Evolutionary conservation across 2,113 vertebrate genomes (phyloP).

Genomic region (Opisthocomus hoazin): DNA sequence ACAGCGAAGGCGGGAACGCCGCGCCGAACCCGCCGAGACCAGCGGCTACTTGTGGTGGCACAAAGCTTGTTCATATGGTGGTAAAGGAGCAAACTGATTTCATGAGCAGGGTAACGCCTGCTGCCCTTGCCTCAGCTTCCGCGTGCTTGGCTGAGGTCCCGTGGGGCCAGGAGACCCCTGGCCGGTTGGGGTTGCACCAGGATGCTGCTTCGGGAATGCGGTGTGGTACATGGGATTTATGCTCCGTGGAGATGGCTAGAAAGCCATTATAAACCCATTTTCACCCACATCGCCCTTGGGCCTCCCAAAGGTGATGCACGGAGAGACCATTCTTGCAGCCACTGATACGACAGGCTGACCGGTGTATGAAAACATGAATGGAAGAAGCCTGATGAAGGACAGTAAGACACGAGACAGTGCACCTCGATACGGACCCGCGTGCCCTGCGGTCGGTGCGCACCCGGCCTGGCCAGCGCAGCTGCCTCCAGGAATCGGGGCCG

Average conservation of each 20-base stretch:
- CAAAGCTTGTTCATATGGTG: not conserved
- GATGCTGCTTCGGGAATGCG: not conserved
- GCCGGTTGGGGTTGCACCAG: not conserved
- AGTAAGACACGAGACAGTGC: too few relatives aligned
- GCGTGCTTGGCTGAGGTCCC: not conserved
- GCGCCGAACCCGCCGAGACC: not conserved
- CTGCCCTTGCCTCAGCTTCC: not conserved
- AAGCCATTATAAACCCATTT: not conserved
- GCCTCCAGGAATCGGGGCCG: not conserved
- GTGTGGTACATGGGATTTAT: not conserved
- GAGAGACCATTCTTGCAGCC: not conserved
- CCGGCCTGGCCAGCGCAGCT: not conserved
- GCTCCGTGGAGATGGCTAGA: not conserved
- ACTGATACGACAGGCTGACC: not conserved
- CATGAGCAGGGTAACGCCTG: not conserved
- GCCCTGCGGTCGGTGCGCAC: not conserved
- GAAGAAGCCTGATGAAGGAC: not conserved
- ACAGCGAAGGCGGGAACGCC: not conserved
- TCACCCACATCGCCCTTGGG: not conserved
- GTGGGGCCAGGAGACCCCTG: not conserved
- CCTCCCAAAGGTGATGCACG: not conserved
- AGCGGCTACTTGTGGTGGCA: not conserved
- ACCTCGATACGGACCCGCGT: accelerated
- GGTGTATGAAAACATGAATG: not conserved
- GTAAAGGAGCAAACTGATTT: not conserved